A percentile compares a stretch with the other conserved stretches of the same genome.
These are phyloP conservation scores for Mixornis gularis DNA, from an alignment of 2,113 vertebrate genomes.

Conservation along the genomic window DNA sequence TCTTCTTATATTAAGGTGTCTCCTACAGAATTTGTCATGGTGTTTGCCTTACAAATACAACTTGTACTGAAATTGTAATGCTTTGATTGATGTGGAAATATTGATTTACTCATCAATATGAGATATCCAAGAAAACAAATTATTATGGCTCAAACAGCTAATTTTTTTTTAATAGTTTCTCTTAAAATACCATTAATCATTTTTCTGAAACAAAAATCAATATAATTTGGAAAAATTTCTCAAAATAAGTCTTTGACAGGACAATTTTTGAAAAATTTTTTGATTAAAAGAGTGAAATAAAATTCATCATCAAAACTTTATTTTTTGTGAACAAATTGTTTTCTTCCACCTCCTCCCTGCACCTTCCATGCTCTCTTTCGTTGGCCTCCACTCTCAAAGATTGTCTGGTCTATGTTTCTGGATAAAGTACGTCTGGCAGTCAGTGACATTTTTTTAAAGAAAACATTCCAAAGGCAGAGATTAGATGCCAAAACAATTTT, in stretches of 20 bases:
- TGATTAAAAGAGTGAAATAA: neutral
- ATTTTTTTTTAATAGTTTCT: neutral
- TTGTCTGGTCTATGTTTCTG: neutral
- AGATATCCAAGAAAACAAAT: neutral
- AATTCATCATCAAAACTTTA: neutral
- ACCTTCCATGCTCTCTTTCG: neutral
- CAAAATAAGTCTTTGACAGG: neutral
- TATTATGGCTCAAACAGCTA: neutral
- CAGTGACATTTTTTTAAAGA: neutral
- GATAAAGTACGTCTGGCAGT: neutral
- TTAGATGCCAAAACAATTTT: neutral
- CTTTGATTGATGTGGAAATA: neutral
- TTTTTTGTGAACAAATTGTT: neutral
- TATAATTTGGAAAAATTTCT: neutral
- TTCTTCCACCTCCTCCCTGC: neutral
- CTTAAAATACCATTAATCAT: neutral
- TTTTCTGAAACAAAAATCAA: neutral
- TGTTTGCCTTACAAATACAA: neutral
- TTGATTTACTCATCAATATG: neutral
- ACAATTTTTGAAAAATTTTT: neutral
- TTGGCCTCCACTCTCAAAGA: rapidly evolving
- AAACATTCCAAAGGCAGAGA: neutral
- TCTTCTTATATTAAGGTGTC: neutral
- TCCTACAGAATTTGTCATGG: neutral
- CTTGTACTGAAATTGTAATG: neutral